Conservation (phyloP, 1,140 invertebrate genomes). For the Atta colombica region DNA sequence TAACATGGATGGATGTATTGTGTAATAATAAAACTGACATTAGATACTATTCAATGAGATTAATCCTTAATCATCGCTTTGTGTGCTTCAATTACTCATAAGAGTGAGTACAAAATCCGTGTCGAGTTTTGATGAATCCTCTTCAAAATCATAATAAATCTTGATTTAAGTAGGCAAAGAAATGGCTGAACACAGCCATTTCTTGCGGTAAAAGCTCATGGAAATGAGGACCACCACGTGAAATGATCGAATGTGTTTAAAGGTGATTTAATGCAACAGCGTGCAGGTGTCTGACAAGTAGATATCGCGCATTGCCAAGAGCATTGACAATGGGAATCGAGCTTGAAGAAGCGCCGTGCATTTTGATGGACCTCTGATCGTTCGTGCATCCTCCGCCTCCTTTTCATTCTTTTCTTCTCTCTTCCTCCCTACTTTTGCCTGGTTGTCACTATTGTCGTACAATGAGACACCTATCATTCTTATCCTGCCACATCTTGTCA, state of each 20-base stretch:
- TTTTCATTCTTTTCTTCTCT: slow-evolving; percentile 1
- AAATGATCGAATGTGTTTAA: too few species aligned
- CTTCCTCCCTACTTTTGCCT: slow-evolving; percentile 52
- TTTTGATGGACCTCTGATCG: slow-evolving; percentile 73
- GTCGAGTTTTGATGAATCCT: background rate
- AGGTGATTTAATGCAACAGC: too few species aligned
- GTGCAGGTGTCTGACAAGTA: too few species aligned
- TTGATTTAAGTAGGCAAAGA: background rate
- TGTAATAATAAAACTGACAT: slow-evolving; percentile 31
- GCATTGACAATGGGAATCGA: too few species aligned
- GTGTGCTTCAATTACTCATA: background rate
- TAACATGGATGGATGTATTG: slow-evolving; percentile 18
- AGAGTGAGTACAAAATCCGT: background rate
- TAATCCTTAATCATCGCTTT: slow-evolving; percentile 22
- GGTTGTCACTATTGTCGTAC: slow-evolving; percentile 72
- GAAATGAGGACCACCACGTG: too few species aligned
- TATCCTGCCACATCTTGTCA: slow-evolving; percentile 78
- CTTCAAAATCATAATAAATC: slow-evolving; percentile 46
- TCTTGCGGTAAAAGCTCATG: background rate
- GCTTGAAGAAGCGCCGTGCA: background rate
- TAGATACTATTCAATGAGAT: slow-evolving; percentile 13
- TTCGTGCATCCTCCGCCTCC: slow-evolving; percentile 23
- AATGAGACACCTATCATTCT: slow-evolving; percentile 79
- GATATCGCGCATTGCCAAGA: too few species aligned
- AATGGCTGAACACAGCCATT: too few species aligned